Evolutionary conservation across 2,113 vertebrate genomes (phyloP).

Genomic region (Balaeniceps rex): DNA sequence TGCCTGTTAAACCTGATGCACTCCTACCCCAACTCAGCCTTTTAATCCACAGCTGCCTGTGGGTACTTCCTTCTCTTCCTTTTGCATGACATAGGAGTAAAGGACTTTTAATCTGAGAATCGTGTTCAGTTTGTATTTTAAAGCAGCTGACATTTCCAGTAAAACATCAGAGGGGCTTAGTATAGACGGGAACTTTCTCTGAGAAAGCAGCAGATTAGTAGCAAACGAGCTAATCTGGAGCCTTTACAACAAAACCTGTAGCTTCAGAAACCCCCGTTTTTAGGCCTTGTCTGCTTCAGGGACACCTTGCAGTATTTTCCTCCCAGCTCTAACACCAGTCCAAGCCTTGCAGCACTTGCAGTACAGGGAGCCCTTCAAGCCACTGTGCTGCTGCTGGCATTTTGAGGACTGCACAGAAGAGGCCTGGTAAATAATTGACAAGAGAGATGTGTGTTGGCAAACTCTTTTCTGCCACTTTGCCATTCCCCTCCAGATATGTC

Average conservation of each 20-base stretch:
- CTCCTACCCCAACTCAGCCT: background rate
- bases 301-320: background rate
- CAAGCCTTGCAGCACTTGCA: background rate
- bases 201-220: background rate
- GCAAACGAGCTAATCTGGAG: background rate
- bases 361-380: background rate
- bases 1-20: background rate
- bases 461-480: background rate
- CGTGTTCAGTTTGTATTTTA: background rate
- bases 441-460: background rate
- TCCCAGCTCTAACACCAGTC: background rate
- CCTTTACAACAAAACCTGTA: background rate
- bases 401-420: background rate
- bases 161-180: background rate
- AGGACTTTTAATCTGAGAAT: background rate
- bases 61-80: background rate
- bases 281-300: background rate
- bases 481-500: background rate
- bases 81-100: background rate
- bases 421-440: background rate
- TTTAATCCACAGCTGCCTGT: background rate
- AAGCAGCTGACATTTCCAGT: background rate
- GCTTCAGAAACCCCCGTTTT: fast-evolving
- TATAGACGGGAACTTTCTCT: background rate
- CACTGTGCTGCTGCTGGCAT: background rate